Base-by-base conservation (phyloP, 2,888 invertebrate genomes). In the Parthenolecanium corni region DNA sequence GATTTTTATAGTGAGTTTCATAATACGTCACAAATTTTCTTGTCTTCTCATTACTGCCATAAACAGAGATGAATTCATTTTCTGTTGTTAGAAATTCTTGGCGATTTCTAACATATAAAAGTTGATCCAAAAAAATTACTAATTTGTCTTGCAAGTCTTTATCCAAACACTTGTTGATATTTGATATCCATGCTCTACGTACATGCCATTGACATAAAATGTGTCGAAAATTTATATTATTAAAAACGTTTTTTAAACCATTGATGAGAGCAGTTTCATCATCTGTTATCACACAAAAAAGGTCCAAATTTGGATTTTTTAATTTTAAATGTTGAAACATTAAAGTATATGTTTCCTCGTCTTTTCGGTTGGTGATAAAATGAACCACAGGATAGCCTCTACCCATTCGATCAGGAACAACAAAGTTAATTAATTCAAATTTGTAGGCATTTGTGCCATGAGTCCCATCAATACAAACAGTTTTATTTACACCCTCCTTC, bases 381-480 rank as follows among this genome's bases (percentile, higher is more conserved):
- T 66, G 69, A n/a, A 69, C 67, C 9, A 65, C 67, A 6, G 69
- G 68, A 25, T 58, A 66, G 9, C 69, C 69, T 52, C 63, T 44
- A 9, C 68, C 65, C 49, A 65, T 66, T 58, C 67, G 67, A 67
- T 70, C 69, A 21, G 69, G 52, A 16, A 64, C 65, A 21, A 69
- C 62, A 52, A 69, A 38, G 1, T 67, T 69, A 12, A 62, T 65
- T 1, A 70, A 23, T 46, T 69, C 65, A 64, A 69, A 69, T 12
- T 67, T 64, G 52, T 69, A 67, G 12, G 49, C 18, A 64, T 68
- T 69, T 1, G 66, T 36, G 2, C 68, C 68, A 53, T 69, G 68
- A 12, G 69, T 70, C 20, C 66, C 65, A 69, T 70, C 65, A 68
- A 71, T 52, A 63, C 69, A 70, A 20, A 70, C 64, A 11, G 38